Base-by-base conservation (phyloP, 2,113 vertebrate genomes). In the Colistium nudipinnis region DNA sequence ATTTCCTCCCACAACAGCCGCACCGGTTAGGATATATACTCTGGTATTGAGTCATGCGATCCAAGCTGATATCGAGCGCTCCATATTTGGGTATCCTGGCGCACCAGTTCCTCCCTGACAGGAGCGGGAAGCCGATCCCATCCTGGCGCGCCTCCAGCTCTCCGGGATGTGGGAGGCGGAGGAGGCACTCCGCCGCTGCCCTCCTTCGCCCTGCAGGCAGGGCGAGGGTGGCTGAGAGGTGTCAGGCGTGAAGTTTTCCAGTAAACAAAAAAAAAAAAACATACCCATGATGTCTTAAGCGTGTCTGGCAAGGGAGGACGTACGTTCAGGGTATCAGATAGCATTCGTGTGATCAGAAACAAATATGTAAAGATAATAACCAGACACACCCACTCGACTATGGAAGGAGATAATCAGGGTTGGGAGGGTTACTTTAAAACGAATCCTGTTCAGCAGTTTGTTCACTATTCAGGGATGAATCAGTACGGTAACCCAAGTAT, bases 71-170 rank as follows among this genome's bases (percentile, higher is more conserved):
- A 80, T 65, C 16, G 67, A 20, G 17, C 63, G 7, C 65, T 57
- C 91, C 92, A 84, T 93, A 91, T 93, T 89, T 88, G 92, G 92
- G 35, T 85, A 87, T 84, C 83, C 82, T 60, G 82, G 54, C 59
- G 47, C 80, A 81, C 79, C 84, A 49, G 78, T 90, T 90, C 90
- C 89, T 89, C 74, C 77, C 62, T 70, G 60, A 69, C 68, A 78
- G 80, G 73, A 88, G 78, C 87, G 89, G 91, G 91, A 93, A 92
- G 85, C 87, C 90, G 28, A 80, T 92, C 92, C 92, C 89, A 72
- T 74, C 41, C 80, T 88, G 91, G 91, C 83, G 3, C 25, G 16
- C 56, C 33, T 92, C 91, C 92, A 92, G 74, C 31, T 81, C 76
- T 53, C 54, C 47, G 31, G 52, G 73, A 78, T 48, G 80, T 74